These are phyloP conservation scores for Sinopyrophorus schimmeli DNA, from an alignment of 2,888 invertebrate species.

Conservation along the genomic window DNA sequence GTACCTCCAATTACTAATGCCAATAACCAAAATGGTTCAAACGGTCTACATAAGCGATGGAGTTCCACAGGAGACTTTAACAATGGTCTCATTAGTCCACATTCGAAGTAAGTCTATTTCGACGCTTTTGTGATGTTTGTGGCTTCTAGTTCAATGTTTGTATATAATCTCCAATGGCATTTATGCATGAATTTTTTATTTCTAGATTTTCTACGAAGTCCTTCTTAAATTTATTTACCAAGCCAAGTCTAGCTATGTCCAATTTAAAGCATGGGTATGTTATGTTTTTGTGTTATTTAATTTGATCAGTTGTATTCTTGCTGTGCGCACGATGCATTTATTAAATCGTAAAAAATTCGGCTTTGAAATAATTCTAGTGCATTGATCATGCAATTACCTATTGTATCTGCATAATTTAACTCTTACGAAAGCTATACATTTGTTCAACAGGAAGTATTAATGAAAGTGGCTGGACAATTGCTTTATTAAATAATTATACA, in stretches of 20 bases:
- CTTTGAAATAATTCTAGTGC: no score
- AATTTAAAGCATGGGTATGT: conserved; percentile 73
- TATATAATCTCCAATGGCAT: conserved; percentile 44
- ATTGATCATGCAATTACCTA: no score
- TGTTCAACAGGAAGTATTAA: no score
- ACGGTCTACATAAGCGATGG: conserved; percentile 71
- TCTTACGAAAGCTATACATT: no score
- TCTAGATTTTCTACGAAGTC: conserved; percentile 74
- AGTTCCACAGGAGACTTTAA: conserved; percentile 84
- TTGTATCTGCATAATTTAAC: no score
- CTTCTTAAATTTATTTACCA: conserved; percentile 70
- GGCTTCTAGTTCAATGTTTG: conserved; percentile 34
- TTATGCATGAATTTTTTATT: no score
- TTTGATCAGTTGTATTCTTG: no score
- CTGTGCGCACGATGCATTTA: no score
- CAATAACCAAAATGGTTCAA: conserved; percentile 41
- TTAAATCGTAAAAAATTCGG: no score
- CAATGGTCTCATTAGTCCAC: conserved; percentile 57
- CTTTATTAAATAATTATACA: no score
- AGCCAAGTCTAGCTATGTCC: conserved; percentile 65
- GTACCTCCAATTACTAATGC: conserved; percentile 47
- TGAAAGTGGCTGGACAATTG: no score
- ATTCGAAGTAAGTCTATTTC: conserved; percentile 51
- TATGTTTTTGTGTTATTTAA: conserved; percentile 38
- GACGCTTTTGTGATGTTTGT: conserved; percentile 29